Evolutionary conservation across 2,113 vertebrate genomes (phyloP), one percentile per base, ranked within the genome.

Genomic region (Corapipo altera): DNA sequence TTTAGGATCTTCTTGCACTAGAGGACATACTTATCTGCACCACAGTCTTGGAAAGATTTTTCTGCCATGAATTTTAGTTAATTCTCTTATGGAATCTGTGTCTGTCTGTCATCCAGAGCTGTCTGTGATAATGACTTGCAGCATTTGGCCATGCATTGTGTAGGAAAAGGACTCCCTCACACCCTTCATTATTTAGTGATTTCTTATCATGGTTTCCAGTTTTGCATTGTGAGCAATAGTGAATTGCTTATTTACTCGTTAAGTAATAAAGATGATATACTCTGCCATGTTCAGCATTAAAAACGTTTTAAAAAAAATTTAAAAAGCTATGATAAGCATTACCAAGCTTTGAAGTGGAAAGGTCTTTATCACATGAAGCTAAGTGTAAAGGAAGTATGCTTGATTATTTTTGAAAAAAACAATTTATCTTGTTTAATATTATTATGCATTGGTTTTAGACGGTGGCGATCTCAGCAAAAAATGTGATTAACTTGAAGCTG

Each of bases 391-490:
- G 37, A 72, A 88, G 20, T 26, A 12, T 16, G 9, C 37, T 91
- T 91, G 66, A 93, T 91, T 85, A 61, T 75, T 94, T 89, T 85
- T 20, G n/a, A 69, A 88, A 64, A 92, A 82, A 37, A 17, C 17
- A 72, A 26, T 82, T 76, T 82, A 64, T 91, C 54, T 79, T 41
- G 41, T 90, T 91, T 89, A 64, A 48, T 78, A 57, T 72, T 67
- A 57, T 58, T 90, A 54, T 75, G n/a, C 62, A 44, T 69, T 93
- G 51, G 12, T 94, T 92, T 67, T 74, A 88, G 39, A 71, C 55
- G 71, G 33, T 74, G 65, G 16, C 91, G 72, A 87, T 86, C n/a
- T 95, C 92, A 92, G 88, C 62, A 79, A 88, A 97, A 96, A 79
- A n/a, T 6, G 9, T 67, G n/a, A 80, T 86, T 95, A 88, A 64